Conservation (phyloP, 2,797 vertebrate species). For the Helostoma temminkii region DNA sequence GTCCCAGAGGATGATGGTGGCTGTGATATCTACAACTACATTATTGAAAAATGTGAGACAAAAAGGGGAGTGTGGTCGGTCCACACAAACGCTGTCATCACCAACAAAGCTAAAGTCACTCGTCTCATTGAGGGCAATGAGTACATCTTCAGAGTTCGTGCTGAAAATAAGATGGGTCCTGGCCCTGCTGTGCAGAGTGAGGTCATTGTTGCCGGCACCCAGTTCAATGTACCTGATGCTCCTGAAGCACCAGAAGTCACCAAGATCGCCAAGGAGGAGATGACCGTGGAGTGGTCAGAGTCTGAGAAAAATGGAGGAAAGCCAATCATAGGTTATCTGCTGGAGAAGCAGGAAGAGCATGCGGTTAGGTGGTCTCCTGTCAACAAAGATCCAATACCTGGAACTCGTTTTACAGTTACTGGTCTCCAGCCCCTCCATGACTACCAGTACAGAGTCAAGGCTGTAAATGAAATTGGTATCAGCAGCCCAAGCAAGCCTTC, state of each 20-base stretch:
- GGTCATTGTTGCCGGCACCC: conserved; percentile 92
- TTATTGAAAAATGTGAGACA: conserved; percentile 98
- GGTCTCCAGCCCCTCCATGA: conserved; percentile 94
- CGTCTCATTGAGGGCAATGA: conserved; percentile 97
- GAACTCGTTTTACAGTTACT: conserved; percentile 90
- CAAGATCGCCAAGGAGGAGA: conserved; percentile 94
- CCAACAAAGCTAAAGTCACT: conserved; percentile 90
- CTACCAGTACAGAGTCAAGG: conserved; percentile 98
- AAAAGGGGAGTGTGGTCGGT: conserved; percentile 98
- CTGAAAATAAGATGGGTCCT: conserved; percentile 99
- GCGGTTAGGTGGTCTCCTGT: conserved; percentile 93
- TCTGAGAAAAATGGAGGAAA: conserved; percentile 96
- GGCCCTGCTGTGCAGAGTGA: conserved; percentile 95
- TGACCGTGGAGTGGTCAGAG: conserved; percentile 95
- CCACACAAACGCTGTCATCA: conserved; percentile 91
- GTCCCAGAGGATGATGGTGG: conserved; percentile 96
- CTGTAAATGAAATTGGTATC: conserved; percentile 96
- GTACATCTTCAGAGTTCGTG: conserved; percentile 96
- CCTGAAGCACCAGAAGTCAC: conserved; percentile 94
- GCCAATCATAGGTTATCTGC: conserved; percentile 93
- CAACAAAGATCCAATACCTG: conserved; percentile 90
- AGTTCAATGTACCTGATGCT: conserved; percentile 91
- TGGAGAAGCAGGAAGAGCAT: conserved; percentile 96
- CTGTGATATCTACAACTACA: conserved; percentile 99
- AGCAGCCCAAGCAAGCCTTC: conserved; percentile 94